These are phyloP conservation scores for Drosophila paramelanica DNA, from an alignment of 2,888 invertebrate species.

Conservation along the genomic window DNA sequence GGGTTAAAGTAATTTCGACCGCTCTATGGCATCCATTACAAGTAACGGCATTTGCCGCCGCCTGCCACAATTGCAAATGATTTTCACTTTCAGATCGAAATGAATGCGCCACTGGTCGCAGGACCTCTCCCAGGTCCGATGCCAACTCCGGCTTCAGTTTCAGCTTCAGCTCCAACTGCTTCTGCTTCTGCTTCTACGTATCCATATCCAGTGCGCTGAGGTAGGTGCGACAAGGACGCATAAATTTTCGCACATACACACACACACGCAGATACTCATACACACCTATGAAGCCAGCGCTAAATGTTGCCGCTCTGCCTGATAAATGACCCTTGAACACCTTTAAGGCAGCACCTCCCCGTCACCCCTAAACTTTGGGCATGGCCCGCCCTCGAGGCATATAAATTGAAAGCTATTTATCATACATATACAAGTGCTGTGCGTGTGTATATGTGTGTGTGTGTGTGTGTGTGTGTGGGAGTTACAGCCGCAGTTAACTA, in stretches of 20 bases:
- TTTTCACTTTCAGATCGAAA: conserved; percentile 80
- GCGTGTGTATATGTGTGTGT: conserved; percentile 25
- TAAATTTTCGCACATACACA: conserved; percentile 53
- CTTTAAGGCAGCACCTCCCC: conserved; percentile 62
- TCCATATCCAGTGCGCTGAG: conserved; percentile 41
- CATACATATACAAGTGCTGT: conserved; percentile 68
- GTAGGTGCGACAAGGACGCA: conserved; percentile 49
- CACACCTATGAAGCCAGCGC: conserved; percentile 63
- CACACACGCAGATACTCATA: conserved; percentile 25
- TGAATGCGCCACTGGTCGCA: conserved; percentile 71
- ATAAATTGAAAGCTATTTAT: conserved; percentile 84
- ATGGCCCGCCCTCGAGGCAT: conserved; percentile 72
- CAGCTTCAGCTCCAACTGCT: conserved; percentile 16
- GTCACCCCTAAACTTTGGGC: conserved; percentile 40
- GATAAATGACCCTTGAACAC: conserved; percentile 83
- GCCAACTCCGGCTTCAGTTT: conserved; percentile 11
- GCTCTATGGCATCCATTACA: conserved; percentile 73
- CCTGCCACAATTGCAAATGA: conserved; percentile 81
- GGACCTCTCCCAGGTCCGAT: conserved; percentile 2
- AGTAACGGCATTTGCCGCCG: conserved; percentile 39
- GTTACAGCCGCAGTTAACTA: conserved; percentile 69
- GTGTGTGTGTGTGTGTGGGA: conserved; percentile 19
- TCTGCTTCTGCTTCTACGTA: conserved; percentile 34
- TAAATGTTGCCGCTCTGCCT: conserved; percentile 79
- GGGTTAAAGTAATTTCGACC: conserved; percentile 77